Evolutionary conservation across 2,888 invertebrate genomes (phyloP).

Genomic region (Halictus quadricinctus): DNA sequence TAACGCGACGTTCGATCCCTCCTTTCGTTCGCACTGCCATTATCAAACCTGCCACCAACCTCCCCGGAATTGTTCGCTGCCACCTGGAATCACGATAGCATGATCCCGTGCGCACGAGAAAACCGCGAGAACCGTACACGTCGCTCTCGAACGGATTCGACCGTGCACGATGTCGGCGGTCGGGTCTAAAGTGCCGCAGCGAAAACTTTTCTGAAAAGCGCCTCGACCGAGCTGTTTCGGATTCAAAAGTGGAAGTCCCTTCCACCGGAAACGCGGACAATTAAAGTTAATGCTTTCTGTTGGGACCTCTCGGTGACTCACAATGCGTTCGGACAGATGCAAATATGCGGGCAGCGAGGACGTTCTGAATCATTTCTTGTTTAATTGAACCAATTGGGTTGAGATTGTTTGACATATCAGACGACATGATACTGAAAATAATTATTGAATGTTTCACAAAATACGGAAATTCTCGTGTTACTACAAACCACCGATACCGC

Average conservation of each 20-base stretch:
- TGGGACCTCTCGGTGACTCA: neutral
- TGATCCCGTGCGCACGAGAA: conserved; percentile 8
- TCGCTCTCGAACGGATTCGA: neutral
- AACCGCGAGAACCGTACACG: neutral
- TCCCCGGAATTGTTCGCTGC: neutral
- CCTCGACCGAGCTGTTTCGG: neutral
- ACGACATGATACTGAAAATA: too few species aligned
- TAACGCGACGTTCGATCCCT: conserved; percentile 51
- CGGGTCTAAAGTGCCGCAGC: neutral
- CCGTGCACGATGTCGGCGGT: neutral
- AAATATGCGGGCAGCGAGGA: neutral
- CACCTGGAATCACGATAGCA: conserved; percentile 32
- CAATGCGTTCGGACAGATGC: neutral
- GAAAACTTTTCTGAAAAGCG: neutral
- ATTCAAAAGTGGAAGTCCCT: neutral
- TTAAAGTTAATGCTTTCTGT: neutral
- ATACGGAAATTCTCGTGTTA: neutral
- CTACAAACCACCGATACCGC: neutral
- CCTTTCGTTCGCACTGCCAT: conserved; percentile 31
- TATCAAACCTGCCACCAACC: conserved; percentile 26
- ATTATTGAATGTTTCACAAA: neutral
- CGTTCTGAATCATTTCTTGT: too few species aligned
- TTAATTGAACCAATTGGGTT: too few species aligned
- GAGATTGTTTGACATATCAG: too few species aligned
- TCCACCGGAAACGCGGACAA: neutral